These are phyloP conservation scores for Conistra vaccinii DNA, from an alignment of 2,888 invertebrate species.

Conservation along the genomic window DNA sequence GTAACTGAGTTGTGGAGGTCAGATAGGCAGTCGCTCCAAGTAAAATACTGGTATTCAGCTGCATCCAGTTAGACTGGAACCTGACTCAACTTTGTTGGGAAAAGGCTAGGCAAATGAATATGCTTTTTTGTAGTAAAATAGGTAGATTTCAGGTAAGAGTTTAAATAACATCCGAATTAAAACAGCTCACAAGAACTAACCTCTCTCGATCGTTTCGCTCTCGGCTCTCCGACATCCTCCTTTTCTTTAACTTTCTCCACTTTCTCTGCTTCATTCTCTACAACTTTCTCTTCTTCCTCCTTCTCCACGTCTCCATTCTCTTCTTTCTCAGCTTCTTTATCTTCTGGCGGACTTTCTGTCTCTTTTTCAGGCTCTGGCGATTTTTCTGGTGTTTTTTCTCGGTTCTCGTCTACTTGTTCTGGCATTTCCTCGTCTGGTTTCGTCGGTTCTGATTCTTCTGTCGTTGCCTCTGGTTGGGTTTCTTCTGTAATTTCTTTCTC, in stretches of 20 bases:
- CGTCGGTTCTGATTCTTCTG: constrained; percentile 42
- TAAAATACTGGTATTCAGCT: not conserved
- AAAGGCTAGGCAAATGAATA: not conserved
- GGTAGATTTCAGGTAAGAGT: constrained; percentile 13
- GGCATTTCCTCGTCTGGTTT: constrained; percentile 37
- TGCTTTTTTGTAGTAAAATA: not conserved
- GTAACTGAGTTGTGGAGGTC: too few relatives aligned
- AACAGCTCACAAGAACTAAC: constrained; percentile 67
- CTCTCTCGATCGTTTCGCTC: constrained; percentile 87
- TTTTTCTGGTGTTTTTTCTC: constrained; percentile 41
- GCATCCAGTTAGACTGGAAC: not conserved
- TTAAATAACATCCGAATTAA: not conserved
- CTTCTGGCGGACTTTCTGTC: constrained; percentile 42
- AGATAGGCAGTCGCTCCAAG: too few relatives aligned
- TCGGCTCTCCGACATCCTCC: constrained; percentile 74
- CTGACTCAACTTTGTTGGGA: not conserved
- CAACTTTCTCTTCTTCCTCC: constrained; percentile 51
- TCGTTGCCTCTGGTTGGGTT: constrained; percentile 51
- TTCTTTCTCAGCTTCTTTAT: constrained; percentile 45
- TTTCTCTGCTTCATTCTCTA: constrained; percentile 53
- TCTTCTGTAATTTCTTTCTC: constrained; percentile 69
- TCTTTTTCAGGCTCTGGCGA: constrained; percentile 45
- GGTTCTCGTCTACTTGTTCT: constrained; percentile 35
- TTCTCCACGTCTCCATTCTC: constrained; percentile 53
- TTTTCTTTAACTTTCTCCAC: constrained; percentile 55